Conservation (phyloP, 2,113 vertebrate species). For the Campylorhamphus procurvoides region DNA sequence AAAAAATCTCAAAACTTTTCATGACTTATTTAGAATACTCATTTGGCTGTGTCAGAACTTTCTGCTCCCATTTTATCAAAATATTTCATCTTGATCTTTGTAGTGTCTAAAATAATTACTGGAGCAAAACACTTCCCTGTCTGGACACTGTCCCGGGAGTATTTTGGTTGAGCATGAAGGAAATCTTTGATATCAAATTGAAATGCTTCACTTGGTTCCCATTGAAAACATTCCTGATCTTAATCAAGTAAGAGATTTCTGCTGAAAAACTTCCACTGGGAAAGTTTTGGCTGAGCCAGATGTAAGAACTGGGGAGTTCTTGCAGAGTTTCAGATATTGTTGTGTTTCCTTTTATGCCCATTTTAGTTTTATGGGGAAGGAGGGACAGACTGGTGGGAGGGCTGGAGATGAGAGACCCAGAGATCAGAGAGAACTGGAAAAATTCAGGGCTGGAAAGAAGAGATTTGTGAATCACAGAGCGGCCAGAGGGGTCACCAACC, state of each 20-base stretch:
- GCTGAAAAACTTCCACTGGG: background rate
- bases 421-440: background rate
- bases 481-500: background rate
- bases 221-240: background rate
- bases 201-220: background rate
- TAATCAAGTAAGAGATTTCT: background rate
- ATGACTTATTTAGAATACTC: background rate
- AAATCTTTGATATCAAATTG: background rate
- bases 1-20: background rate
- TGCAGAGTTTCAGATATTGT: background rate
- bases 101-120: background rate
- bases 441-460: background rate
- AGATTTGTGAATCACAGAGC: background rate
- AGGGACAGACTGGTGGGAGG: background rate
- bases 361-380: background rate
- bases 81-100: background rate
- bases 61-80: background rate
- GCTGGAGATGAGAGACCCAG: background rate
- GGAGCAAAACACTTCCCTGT: background rate
- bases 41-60: background rate
- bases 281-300: background rate
- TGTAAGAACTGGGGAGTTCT: background rate
- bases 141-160: fast-evolving
- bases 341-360: background rate
- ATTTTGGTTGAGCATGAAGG: background rate